Evolutionary conservation across 1,140 invertebrate species (phyloP).

Genomic region (Drosophila subpulchrella): DNA sequence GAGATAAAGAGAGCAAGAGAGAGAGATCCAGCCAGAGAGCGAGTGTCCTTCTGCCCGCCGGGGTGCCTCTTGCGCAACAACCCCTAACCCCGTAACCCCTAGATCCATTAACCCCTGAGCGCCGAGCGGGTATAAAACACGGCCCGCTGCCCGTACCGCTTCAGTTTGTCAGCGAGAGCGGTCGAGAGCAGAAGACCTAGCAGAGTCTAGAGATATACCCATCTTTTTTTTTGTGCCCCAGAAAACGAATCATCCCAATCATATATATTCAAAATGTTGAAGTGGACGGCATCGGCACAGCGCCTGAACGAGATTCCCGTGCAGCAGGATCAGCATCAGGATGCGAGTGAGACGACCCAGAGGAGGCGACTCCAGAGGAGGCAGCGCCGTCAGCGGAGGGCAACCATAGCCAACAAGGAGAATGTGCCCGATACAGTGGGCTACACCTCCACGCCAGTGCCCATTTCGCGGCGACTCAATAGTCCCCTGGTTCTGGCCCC

Average conservation of each 20-base stretch:
- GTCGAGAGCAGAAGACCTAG: conserved; percentile 30
- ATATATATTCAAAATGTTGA: conserved; percentile 56
- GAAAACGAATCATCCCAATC: not conserved
- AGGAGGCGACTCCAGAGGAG: conserved; percentile 12
- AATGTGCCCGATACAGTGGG: conserved; percentile 45
- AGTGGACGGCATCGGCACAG: conserved; percentile 78
- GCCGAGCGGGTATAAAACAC: conserved; percentile 60
- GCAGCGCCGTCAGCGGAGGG: conserved; percentile 43
- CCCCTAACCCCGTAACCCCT: conserved; percentile 43
- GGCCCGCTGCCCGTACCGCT: conserved; percentile 43
- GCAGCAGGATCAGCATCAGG: not conserved
- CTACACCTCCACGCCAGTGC: conserved; percentile 74
- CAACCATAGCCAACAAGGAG: conserved; percentile 65
- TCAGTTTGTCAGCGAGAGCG: conserved; percentile 84
- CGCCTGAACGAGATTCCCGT: conserved; percentile 46
- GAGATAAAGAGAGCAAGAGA: not conserved
- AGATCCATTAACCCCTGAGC: not conserved
- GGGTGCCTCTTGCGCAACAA: conserved; percentile 77
- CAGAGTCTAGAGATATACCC: conserved; percentile 18
- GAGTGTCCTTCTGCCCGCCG: conserved; percentile 17
- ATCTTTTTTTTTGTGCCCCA: conserved; percentile 19
- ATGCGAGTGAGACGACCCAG: not conserved
- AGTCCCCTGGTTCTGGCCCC: conserved; percentile 75
- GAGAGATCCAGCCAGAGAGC: conserved; percentile 2
- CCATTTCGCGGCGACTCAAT: conserved; percentile 50